Base-by-base conservation (phyloP, 2,888 invertebrate genomes). In the Drosophila phalerata region DNA sequence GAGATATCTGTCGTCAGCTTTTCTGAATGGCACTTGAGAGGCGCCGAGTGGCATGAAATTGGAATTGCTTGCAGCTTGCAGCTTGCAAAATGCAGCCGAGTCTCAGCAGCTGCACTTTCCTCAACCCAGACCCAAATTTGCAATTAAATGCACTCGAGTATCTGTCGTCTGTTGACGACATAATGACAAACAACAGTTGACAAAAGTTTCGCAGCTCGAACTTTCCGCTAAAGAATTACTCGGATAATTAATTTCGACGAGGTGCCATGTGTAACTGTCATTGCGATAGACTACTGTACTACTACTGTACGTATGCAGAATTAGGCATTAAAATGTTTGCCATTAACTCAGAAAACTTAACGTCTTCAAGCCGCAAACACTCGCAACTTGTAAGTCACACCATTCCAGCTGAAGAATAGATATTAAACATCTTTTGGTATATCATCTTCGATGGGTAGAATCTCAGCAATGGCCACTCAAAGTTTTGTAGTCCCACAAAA, bases 171-270 rank as follows among this genome's bases (percentile, higher is more conserved):
- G 72, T 56, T 71, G 71, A 67, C 64, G 57, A 48, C 71, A 68
- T 56, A 65, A 70, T 77, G 82, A 81, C 80, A 77, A 82, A 85
- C 80, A 80, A 57, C 75, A 73, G 85, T 80, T 83, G 80, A 71
- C 71, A 77, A 80, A 82, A 77, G 67, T 82, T 77, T 63, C 48
- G 22, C 45, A 67, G 17, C 30, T 53, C 28, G n/a, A 62, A 69
- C 63, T 32, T 69, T 47, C 42, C 51, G 38, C 45, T 13, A 25
- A 51, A 57, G 62, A 66, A 73, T 70, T 51, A 52, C 56, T 17
- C n/a, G 37, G 45, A 66, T 73, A 81, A 81, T 84, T 84, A 84
- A 78, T 84, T 78, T 73, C 51, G 11, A 17, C 19, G 34, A 45
- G 56, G 62, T 72, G 62, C 55, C 64, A 65, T 55, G 48, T 71